Evolutionary conservation across 1,140 invertebrate species (phyloP), one percentile per base, ranked within the genome.

Genomic region (Melanaphis sacchari): DNA sequence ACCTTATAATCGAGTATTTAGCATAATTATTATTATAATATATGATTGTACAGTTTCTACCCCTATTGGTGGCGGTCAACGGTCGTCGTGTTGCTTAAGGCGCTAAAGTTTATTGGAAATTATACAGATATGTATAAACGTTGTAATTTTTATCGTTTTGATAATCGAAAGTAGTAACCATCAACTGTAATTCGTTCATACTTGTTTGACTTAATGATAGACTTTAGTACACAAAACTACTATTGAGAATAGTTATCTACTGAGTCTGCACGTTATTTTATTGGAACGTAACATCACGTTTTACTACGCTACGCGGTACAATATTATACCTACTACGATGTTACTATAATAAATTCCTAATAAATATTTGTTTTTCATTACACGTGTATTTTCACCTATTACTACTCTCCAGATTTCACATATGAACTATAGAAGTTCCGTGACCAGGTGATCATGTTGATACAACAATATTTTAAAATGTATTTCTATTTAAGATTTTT

Each of bases 71-170:
- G 31, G 18, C 31, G 59, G n/a, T n/a, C 59, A 76, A 15, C 31
- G 59, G 11, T 76, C 59, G 59, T n/a, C 59, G 31, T 76, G 59
- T 76, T 76, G 59, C 59, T 76, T n/a, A 76, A n/a, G 59, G 59
- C 59, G 31, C 36, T 76, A 15, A 76, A 76, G 59, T 76, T 15
- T n/a, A n/a, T n/a, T n/a, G 59, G 31, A 76, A 76, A 76, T n/a
- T 76, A 76, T 76, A 76, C 36, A 76, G 59, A 15, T 76, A 76
- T 76, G 31, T 76, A n/a, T 36, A 76, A 76, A 76, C 59, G 59
- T 76, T 76, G 59, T 76, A n/a, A 76, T 76, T n/a, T 76, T 76
- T 76, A 76, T 76, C 59, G 59, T 76, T 76, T 76, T 76, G 59
- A 76, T 76, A 21, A 76, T 76, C 59, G 59, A 76, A 76, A 76